phyloP scores from a whole-genome alignment of 2,888 invertebrate species.

The Anaspis maculata region DNA sequence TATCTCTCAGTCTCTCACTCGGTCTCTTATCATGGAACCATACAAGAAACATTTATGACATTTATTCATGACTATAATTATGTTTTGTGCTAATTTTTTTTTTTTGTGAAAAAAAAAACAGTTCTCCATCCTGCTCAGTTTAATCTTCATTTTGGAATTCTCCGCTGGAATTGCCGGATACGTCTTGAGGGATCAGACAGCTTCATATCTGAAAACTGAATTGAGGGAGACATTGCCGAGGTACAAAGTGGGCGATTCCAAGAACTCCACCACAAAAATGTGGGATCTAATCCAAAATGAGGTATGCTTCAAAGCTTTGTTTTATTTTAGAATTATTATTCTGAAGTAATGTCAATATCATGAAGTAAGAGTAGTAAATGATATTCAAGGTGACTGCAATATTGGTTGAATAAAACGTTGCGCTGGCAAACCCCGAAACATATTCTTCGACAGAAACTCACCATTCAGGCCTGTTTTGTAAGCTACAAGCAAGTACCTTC shows the following conservation, averaged over 20 bases:
- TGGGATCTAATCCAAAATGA: conserved; percentile 79
- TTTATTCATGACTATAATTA: not conserved
- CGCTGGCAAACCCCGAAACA: too few species aligned
- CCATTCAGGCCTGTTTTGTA: too few species aligned
- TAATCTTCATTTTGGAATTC: conserved; percentile 80
- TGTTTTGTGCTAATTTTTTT: not conserved
- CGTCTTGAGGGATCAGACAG: conserved; percentile 61
- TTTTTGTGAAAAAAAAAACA: too few species aligned
- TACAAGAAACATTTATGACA: not conserved
- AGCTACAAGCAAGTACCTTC: too few species aligned
- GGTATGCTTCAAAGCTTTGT: conserved; percentile 43
- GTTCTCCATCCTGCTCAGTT: conserved; percentile 67
- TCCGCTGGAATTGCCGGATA: conserved; percentile 77
- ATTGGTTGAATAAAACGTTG: too few species aligned
- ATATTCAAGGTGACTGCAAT: too few species aligned
- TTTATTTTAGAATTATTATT: not conserved
- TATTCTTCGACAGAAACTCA: too few species aligned
- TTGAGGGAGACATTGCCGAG: conserved; percentile 59
- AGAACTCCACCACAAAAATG: conserved; percentile 47
- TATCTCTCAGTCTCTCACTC: too few species aligned
- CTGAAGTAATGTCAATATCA: too few species aligned
- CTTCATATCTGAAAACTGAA: conserved; percentile 52
- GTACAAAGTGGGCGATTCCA: conserved; percentile 47
- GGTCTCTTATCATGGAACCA: too few species aligned
- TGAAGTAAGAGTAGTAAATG: too few species aligned